Evolutionary conservation across 2,888 invertebrate genomes (phyloP), one percentile per base, ranked within the genome.

Genomic region (Rhabditophanes sp.): DNA sequence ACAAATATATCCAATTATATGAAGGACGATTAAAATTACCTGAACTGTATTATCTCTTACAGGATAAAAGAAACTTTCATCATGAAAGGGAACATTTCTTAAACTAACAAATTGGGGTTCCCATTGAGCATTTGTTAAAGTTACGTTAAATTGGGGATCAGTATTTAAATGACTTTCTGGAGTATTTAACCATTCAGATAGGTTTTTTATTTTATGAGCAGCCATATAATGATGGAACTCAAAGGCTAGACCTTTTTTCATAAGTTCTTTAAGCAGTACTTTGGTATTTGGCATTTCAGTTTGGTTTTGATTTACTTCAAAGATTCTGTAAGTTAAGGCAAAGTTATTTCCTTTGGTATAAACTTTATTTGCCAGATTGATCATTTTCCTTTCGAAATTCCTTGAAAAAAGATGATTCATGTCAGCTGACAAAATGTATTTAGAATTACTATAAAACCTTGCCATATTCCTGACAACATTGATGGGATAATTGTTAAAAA

Each of bases 221-320:
- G 33, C 48, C 22, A 34, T 46, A 20, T 30, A 26, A n/a, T 48
- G 36, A 28, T 45, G 45, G 33, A 45, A 45, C 14, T 45, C 45
- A 5, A 27, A 25, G 1, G 45, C 45, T 16, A 26, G 31, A 6
- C 32, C 22, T 2, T 11, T 25, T n/a, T 36, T 15, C 17, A 32
- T 20, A 18, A 45, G 26, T 14, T 23, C 16, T 19, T 17, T 24
- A 17, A 45, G 35, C 5, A 42, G 41, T 6, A 22, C 33, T 17
- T 45, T 45, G 2, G 29, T 40, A 11, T 27, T 8, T 4, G 44
- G 37, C 4, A 34, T 24, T 4, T 25, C 32, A 23, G n/a, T 21
- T 12, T 21, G 21, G 14, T 26, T 46, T 4, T 29, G 11, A n/a
- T 37, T 26, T 8, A 45, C 33, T 17, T 45, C 45, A 22, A 45